phyloP scores from a whole-genome alignment of 92 coral and sea anemone genomes.

The Ricordea florida region DNA sequence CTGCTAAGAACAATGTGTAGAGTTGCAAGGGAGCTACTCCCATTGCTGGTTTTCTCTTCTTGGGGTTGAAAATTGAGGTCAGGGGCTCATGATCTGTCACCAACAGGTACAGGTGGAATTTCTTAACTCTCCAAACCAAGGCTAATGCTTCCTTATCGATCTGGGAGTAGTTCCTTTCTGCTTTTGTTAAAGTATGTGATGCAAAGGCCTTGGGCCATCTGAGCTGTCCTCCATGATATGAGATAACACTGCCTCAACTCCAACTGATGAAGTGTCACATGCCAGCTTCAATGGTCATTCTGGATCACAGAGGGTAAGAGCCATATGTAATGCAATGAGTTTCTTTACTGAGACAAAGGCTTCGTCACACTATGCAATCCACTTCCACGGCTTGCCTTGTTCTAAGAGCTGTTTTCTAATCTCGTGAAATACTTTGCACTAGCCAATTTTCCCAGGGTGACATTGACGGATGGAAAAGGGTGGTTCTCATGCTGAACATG shows the following conservation, averaged over 20 bases:
- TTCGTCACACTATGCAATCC: slow-evolving; percentile 8
- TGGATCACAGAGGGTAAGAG: slow-evolving; percentile 26
- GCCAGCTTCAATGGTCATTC: slow-evolving; percentile 9
- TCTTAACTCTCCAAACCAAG: slow-evolving; percentile 49
- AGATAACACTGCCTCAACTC: slow-evolving; percentile 24
- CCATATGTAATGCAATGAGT: slow-evolving; percentile 1
- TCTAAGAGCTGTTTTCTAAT: slow-evolving; percentile 33
- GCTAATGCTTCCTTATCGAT: slow-evolving; percentile 57
- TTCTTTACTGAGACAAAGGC: slow-evolving; percentile 8
- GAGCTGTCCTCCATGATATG: slow-evolving; percentile 3
- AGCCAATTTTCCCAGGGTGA: too few species aligned
- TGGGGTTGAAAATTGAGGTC: slow-evolving; percentile 40
- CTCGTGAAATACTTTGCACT: too few species aligned
- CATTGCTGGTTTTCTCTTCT: slow-evolving; percentile 56
- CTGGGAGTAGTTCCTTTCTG: slow-evolving; percentile 55
- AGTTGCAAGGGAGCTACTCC: slow-evolving; percentile 41
- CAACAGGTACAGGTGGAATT: not conserved
- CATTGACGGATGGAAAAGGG: too few species aligned
- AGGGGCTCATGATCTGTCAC: slow-evolving; percentile 18
- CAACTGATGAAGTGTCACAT: slow-evolving; percentile 13
- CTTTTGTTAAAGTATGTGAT: slow-evolving; percentile 20
- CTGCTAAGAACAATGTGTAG: slow-evolving; percentile 29
- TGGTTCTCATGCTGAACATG: too few species aligned
- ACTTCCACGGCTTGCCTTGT: slow-evolving; percentile 13
- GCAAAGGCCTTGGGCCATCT: slow-evolving; percentile 29